phyloP scores from a whole-genome alignment of 2,888 invertebrate genomes.

The Thymelicus acteon region DNA sequence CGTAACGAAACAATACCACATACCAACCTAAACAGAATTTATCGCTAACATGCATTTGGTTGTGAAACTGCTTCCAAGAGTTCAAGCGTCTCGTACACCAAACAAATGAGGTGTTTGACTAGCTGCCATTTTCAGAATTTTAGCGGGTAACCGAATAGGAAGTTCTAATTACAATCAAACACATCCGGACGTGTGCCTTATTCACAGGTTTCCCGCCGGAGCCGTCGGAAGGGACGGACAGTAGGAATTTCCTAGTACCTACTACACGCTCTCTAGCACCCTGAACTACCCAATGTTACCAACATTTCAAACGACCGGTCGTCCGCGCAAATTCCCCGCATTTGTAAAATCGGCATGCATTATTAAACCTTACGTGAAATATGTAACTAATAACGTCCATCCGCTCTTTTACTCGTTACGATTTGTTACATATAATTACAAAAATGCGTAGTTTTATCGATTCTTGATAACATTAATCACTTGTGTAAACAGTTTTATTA shows the following conservation, averaged over 20 bases:
- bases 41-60: constrained; percentile 19
- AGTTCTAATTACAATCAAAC: constrained; percentile 10
- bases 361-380: constrained; percentile 11
- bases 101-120: constrained; percentile 1
- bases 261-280: constrained; percentile 15
- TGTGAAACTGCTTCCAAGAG: background rate
- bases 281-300: constrained; percentile 1
- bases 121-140: background rate
- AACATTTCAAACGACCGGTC: constrained; percentile 7
- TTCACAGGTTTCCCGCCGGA: constrained; percentile 22
- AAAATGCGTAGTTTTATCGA: too few species aligned
- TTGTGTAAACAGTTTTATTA: too few species aligned
- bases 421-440: background rate
- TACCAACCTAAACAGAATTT: constrained; percentile 5
- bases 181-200: constrained; percentile 6
- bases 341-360: constrained; percentile 11
- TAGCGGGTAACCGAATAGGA: background rate
- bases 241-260: background rate
- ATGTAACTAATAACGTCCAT: constrained; percentile 6
- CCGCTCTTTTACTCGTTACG: background rate
- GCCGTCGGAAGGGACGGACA: constrained; percentile 26
- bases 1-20: constrained; percentile 18
- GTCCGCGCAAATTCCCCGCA: constrained; percentile 21
- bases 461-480: too few species aligned
- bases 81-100: background rate